Percentiles rank a stretch among this genome's conserved stretches.
These are phyloP conservation scores for Semaprochilodus insignis DNA, from an alignment of 2,797 vertebrate genomes.

Conservation along the genomic window DNA sequence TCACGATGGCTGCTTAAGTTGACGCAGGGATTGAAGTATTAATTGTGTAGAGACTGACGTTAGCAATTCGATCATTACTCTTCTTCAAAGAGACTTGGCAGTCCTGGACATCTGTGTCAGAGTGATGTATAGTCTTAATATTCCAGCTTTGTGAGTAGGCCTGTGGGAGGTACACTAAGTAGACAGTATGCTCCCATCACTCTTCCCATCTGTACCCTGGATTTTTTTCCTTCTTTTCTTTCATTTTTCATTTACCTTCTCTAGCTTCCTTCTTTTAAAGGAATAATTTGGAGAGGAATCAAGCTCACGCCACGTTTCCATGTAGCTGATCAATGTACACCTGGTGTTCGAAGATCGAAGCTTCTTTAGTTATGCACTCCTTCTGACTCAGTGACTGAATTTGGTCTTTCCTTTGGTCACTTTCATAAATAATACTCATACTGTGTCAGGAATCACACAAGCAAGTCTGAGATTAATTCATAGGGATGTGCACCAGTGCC, in stretches of 20 bases:
- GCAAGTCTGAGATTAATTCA: no score
- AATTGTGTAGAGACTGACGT: slow-evolving; percentile 48
- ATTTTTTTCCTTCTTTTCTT: neutral
- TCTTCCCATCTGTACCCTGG: slow-evolving; percentile 47
- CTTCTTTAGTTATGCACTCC: neutral
- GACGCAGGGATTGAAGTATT: slow-evolving; percentile 28
- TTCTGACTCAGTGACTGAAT: no score
- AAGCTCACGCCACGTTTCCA: neutral
- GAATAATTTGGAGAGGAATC: neutral
- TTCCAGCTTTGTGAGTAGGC: slow-evolving; percentile 56
- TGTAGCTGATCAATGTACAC: neutral
- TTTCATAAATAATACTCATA: no score
- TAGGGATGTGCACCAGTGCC: no score
- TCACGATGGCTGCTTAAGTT: neutral
- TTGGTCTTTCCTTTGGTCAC: no score
- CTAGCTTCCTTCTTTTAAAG: neutral
- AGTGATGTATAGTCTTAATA: slow-evolving; percentile 69
- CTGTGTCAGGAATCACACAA: no score
- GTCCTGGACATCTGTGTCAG: slow-evolving; percentile 55
- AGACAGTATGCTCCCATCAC: slow-evolving; percentile 57
- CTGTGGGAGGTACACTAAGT: slow-evolving; percentile 49
- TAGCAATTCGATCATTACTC: slow-evolving; percentile 54
- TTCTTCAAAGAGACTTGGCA: slow-evolving; percentile 47
- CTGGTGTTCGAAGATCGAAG: neutral
- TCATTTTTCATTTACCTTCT: neutral